A percentile compares a stretch with the other conserved stretches of the same genome.
Conservation (phyloP, 2,888 invertebrate species). For the Lasioglossum marginatum region DNA sequence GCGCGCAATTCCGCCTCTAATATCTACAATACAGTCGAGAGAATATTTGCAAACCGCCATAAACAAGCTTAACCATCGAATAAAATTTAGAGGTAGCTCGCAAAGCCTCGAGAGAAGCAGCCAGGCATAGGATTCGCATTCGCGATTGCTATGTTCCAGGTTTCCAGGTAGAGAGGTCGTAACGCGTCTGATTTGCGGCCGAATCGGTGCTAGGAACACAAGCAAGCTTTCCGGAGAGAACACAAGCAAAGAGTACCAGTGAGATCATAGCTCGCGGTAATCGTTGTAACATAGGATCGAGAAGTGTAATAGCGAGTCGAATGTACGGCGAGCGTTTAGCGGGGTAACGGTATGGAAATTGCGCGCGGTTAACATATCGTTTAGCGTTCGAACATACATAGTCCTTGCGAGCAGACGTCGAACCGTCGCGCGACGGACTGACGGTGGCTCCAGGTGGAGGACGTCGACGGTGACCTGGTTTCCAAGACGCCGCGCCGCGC, state of each 20-base stretch:
- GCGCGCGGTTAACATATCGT: conserved; percentile 20
- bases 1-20: not conserved
- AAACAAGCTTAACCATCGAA: not conserved
- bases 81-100: conserved; percentile 1
- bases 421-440: not conserved
- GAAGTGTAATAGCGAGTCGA: conserved; percentile 43
- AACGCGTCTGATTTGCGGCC: conserved; percentile 54
- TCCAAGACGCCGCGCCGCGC: conserved; percentile 14
- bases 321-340: conserved; percentile 30
- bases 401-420: not conserved
- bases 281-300: conserved; percentile 32
- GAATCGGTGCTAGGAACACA: conserved; percentile 42
- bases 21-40: not conserved
- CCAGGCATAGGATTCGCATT: not conserved
- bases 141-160: conserved; percentile 15
- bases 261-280: conserved; percentile 51
- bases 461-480: conserved; percentile 33
- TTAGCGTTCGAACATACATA: not conserved
- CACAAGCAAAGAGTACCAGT: conserved; percentile 36
- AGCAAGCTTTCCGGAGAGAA: conserved; percentile 34
- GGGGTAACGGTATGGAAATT: conserved; percentile 47
- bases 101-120: not conserved
- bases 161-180: conserved; percentile 19
- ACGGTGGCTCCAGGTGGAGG: conserved; percentile 22
- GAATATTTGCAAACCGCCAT: not conserved